Conservation (phyloP, 2,113 vertebrate species). For the Labeo catla region DNA sequence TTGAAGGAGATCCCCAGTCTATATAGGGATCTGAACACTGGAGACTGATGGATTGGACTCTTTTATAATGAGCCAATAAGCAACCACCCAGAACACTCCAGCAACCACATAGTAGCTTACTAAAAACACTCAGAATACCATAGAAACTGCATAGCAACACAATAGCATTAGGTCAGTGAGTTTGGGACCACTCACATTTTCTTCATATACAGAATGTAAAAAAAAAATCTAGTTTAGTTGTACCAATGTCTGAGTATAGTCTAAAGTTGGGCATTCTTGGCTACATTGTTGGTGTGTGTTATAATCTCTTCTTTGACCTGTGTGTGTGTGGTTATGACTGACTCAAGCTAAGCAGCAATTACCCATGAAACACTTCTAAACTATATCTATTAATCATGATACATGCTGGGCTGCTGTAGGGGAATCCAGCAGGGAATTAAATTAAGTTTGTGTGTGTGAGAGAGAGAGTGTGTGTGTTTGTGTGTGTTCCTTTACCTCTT, state of each 20-base stretch:
- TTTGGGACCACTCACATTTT: neutral
- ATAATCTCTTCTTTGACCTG: neutral
- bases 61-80: neutral
- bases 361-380: constrained; percentile 38
- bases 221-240: neutral
- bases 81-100: neutral
- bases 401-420: constrained; percentile 2
- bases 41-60: neutral
- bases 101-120: neutral
- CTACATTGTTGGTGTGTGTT: neutral
- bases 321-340: neutral
- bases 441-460: constrained; percentile 10
- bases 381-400: constrained; percentile 47
- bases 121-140: neutral
- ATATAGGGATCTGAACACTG: neutral
- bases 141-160: no score
- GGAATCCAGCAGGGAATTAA: constrained; percentile 29
- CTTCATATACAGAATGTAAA: neutral
- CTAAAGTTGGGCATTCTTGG: neutral
- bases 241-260: neutral
- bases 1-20: neutral
- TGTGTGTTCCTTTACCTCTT: constrained; percentile 4
- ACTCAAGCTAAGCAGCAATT: constrained; percentile 1
- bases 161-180: neutral
- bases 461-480: neutral